Evolutionary conservation across 1,140 invertebrate species (phyloP).

Genomic region (Bilobella aurantiaca): DNA sequence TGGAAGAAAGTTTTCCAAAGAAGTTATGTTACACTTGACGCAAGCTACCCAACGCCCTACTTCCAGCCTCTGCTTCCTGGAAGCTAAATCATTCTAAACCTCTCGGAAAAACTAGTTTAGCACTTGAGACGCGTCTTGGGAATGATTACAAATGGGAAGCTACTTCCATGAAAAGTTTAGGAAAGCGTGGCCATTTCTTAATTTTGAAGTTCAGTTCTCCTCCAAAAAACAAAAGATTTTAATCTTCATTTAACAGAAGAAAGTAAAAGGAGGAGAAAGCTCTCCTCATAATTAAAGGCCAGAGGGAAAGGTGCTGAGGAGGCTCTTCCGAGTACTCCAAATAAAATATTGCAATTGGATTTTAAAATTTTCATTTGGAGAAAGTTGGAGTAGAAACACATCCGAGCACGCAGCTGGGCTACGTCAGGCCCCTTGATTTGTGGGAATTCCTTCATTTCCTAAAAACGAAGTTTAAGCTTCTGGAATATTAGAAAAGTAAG

Average conservation of each 20-base stretch:
- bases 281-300: neutral
- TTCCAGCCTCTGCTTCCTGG: too few species aligned
- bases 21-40: too few species aligned
- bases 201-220: neutral
- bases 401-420: too few species aligned
- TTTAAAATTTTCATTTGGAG: neutral
- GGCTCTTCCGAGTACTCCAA: neutral
- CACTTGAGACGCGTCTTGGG: neutral
- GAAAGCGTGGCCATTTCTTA: neutral
- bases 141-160: neutral
- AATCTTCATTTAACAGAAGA: conserved; percentile 6
- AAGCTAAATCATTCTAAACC: too few species aligned
- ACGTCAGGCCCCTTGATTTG: neutral
- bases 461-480: neutral
- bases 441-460: neutral
- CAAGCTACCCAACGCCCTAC: too few species aligned
- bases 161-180: neutral
- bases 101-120: conserved; percentile 11
- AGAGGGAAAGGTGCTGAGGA: neutral
- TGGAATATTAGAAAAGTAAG: neutral
- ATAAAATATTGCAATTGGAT: neutral
- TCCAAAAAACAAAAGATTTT: conserved; percentile 4
- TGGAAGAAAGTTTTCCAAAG: too few species aligned
- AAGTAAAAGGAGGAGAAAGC: too few species aligned
- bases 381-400: neutral